phyloP scores from a whole-genome alignment of 2,113 vertebrate genomes.

The Colistium nudipinnis region DNA sequence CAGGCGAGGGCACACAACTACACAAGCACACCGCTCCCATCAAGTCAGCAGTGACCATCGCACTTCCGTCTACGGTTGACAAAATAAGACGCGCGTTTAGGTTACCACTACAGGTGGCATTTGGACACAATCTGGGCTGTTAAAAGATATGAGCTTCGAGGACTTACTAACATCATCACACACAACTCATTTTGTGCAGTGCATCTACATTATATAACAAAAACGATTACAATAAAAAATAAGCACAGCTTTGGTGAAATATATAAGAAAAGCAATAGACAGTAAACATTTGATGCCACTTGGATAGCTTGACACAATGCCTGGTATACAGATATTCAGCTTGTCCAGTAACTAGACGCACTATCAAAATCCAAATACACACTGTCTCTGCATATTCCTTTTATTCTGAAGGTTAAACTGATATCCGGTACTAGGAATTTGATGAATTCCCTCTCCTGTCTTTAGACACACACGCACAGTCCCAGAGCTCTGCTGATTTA shows the following conservation, averaged over 20 bases:
- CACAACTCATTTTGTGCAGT: too few species aligned
- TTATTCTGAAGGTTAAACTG: slow-evolving; percentile 47
- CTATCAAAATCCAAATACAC: too few species aligned
- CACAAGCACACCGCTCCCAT: slow-evolving; percentile 24
- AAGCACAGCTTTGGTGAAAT: too few species aligned
- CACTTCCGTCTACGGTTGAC: slow-evolving; percentile 31
- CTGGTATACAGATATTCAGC: too few species aligned
- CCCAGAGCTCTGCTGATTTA: background rate
- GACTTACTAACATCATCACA: too few species aligned
- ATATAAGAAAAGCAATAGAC: too few species aligned
- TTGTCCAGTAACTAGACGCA: too few species aligned
- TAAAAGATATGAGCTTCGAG: too few species aligned
- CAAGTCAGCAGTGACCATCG: background rate
- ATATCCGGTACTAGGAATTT: slow-evolving; percentile 15
- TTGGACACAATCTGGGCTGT: background rate
- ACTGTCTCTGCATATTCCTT: background rate
- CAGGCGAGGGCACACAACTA: slow-evolving; percentile 40
- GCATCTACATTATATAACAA: too few species aligned
- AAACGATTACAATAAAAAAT: too few species aligned
- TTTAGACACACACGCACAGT: background rate
- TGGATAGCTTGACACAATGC: too few species aligned
- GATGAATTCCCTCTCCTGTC: background rate
- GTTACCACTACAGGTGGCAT: background rate
- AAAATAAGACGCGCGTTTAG: slow-evolving; percentile 42
- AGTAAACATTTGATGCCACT: too few species aligned